Base-by-base conservation (phyloP, 2,797 vertebrate species). In the Manis javanica region DNA sequence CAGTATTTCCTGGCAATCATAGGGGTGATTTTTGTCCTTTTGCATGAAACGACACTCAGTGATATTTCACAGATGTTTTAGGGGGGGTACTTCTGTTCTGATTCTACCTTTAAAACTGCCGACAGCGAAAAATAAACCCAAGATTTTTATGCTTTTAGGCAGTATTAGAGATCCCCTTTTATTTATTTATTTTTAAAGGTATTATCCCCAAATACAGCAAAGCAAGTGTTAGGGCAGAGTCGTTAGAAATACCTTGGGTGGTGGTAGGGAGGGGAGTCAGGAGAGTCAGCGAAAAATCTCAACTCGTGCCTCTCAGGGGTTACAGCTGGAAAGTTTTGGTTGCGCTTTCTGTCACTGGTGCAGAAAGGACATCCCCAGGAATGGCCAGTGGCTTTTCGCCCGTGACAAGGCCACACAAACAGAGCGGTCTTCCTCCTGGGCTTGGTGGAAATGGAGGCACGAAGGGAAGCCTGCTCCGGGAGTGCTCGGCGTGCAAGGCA, bases 401-500 rank as follows among this genome's bases (percentile, higher is more conserved):
- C 98, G 97, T 98, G 98, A 98, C 98, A 98, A 99, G 99, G 98
- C 99, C 99, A 98, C 99, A 98, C 99, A 98, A 98, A 98, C 99
- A 99, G 99, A 99, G 98, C 98, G 98, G 99, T 98, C 99, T 99
- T 98, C 98, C 98, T 96, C 98, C 99, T 98, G 98, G 98, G 97
- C 98, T 98, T 98, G 99, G 98, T 98, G 98, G 98, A 98, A 98
- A 98, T 94, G 98, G 98, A 99, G 99, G 98, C 99, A 97, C 98
- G 98, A 98, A 99, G 98, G 98, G 98, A 98, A 98, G 98, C 98
- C 99, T 99, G 99, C 99, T 99, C 98, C 98, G 97, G 98, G 98
- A 98, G 98, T 97, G 98, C 98, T 98, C 97, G 98, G 98, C 98
- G 98, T 98, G 99, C 98, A 99, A 99, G 99, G 99, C 99, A 99